Evolutionary conservation across 2,113 vertebrate species (phyloP).

Genomic region (Motacilla alba): DNA sequence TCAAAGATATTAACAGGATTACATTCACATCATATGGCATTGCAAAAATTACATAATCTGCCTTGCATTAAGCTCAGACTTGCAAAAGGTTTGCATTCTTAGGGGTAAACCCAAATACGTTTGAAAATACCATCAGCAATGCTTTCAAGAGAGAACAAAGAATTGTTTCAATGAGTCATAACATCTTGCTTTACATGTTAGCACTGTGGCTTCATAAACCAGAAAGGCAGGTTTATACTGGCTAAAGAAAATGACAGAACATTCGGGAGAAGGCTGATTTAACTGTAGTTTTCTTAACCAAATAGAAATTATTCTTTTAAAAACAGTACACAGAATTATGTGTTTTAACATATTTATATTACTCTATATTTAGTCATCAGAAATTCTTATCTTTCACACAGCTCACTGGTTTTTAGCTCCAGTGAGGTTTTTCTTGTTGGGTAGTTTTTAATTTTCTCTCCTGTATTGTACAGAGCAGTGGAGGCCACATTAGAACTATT

Average conservation of each 20-base stretch:
- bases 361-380: not conserved
- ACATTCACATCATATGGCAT: not conserved
- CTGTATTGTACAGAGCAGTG: not conserved
- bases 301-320: not conserved
- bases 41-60: conserved; percentile 28
- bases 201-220: conserved; percentile 52
- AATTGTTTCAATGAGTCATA: conserved; percentile 69
- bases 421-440: not conserved
- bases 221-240: conserved; percentile 73
- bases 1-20: not conserved
- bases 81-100: conserved; percentile 32
- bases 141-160: conserved; percentile 73
- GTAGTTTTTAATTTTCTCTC: not conserved
- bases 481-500: not conserved
- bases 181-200: conserved; percentile 55
- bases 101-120: conserved; percentile 37
- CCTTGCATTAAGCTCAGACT: conserved; percentile 36
- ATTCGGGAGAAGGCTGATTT: not conserved
- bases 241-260: conserved; percentile 49
- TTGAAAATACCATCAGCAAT: conserved; percentile 51
- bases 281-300: not conserved
- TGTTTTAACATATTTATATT: not conserved
- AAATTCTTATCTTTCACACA: not conserved
- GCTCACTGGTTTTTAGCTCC: not conserved
- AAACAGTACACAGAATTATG: not conserved